Conservation (phyloP, 2,113 vertebrate genomes). For the Charadrius vociferus region DNA sequence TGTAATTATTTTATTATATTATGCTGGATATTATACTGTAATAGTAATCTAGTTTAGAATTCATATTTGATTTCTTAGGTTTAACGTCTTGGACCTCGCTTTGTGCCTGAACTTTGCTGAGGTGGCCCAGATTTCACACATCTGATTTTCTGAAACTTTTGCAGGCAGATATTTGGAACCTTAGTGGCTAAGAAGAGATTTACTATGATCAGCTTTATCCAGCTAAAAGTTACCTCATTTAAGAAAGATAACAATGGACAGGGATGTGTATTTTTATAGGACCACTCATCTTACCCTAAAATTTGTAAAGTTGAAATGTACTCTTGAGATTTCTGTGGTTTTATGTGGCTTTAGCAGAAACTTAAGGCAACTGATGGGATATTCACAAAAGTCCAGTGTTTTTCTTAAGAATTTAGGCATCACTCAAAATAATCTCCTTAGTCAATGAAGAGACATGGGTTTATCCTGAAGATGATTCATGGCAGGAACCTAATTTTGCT, state of each 20-base stretch:
- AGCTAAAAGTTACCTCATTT: background rate
- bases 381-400: background rate
- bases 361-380: background rate
- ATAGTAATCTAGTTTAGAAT: background rate
- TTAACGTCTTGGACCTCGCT: background rate
- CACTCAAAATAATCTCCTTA: background rate
- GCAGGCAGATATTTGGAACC: background rate
- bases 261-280: background rate
- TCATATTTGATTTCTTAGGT: background rate
- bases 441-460: background rate
- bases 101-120: background rate
- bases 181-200: background rate
- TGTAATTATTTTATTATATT: background rate
- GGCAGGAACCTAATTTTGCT: background rate
- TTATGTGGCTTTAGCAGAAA: background rate
- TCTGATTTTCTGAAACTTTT: background rate
- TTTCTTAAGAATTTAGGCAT: background rate
- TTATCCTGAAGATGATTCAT: background rate
- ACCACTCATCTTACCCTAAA: background rate
- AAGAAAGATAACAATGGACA: background rate
- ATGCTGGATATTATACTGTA: background rate
- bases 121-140: background rate
- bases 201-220: background rate
- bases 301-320: background rate
- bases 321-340: background rate